Evolutionary conservation across 1,140 invertebrate species (phyloP), one percentile per base, ranked within the genome.

Genomic region (Bicyclus anynana): DNA sequence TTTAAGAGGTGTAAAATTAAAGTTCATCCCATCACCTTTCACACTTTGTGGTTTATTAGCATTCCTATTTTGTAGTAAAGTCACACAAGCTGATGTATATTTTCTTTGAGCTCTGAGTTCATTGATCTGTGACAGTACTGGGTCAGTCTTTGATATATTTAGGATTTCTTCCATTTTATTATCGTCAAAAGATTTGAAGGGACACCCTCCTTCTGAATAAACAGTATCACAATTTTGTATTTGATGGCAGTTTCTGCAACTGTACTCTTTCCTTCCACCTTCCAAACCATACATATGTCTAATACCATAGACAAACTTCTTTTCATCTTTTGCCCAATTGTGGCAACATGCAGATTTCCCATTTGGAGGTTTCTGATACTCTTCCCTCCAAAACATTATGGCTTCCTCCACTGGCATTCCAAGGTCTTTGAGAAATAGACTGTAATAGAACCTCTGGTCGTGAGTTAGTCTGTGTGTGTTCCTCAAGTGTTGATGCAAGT

Each of bases 281-380:
- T 94, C 93, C 33, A 94, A 81, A 1, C 93, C 93, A 87, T 94
- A 95, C 72, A 94, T 82, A 75, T 94, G 94, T 55, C 92, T 87
- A 55, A 94, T 94, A 50, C 92, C 92, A 80, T 94, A 94, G 3
- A 91, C 71, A 80, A 92, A 94, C 70, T 92, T 92, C 35, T 88
- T 90, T 49, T 91, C 89, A 80, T 92, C 90, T 44, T 89, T 90
- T 56, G 91, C 87, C 94, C 93, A 94, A 56, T 81, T 87, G 58
- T 94, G 93, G 23, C 77, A 81, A 65, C 93, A 94, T 21, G 64
- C 72, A 40, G 90, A 89, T 27, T 65, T 76, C 23, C 85, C 87
- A 9, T 67, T 71, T 51, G 90, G 87, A 44, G 84, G 80, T 63
- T 92, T 90, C 0, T 87, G 90, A 74, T 94, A 94, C 77, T 94